Conservation (phyloP, 2,888 invertebrate genomes). For the Belgica antarctica region DNA sequence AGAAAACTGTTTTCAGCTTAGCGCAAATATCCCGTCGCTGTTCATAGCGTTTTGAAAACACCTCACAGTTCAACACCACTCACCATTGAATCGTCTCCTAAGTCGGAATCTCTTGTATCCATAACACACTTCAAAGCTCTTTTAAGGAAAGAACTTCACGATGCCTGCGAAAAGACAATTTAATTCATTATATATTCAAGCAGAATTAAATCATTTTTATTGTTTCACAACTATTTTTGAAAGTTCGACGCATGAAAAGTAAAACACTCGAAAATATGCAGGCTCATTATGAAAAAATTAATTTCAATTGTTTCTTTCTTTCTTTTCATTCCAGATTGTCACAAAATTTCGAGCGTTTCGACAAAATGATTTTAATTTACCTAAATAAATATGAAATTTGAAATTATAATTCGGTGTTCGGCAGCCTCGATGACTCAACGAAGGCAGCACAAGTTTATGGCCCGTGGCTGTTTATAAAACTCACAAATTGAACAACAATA, state of each 20-base stretch:
- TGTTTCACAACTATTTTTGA: too few relatives aligned
- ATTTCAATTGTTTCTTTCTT: slow-evolving; percentile 30
- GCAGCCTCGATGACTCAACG: slow-evolving; percentile 21
- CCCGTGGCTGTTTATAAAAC: slow-evolving; percentile 14
- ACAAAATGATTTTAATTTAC: slow-evolving; percentile 38
- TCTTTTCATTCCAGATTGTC: slow-evolving; percentile 3
- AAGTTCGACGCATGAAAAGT: background rate
- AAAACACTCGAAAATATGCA: slow-evolving; percentile 5
- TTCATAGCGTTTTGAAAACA: background rate
- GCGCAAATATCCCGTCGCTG: too few relatives aligned
- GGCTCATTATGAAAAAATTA: slow-evolving; percentile 37
- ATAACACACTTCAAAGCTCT: slow-evolving; percentile 31
- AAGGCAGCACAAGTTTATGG: slow-evolving; percentile 28
- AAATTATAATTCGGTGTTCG: slow-evolving; percentile 18
- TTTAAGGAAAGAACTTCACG: background rate
- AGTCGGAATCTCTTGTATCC: slow-evolving; percentile 63
- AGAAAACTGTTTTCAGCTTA: too few relatives aligned
- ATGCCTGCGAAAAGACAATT: background rate
- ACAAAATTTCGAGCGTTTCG: slow-evolving; percentile 19
- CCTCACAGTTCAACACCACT: slow-evolving; percentile 55
- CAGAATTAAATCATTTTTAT: too few relatives aligned
- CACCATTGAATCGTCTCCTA: slow-evolving; percentile 74
- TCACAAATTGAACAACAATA: slow-evolving; percentile 25
- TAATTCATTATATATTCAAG: too few relatives aligned
- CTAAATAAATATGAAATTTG: slow-evolving; percentile 34